Conservation (phyloP, 2,797 vertebrate genomes). For the Rhinichthys osculus region DNA sequence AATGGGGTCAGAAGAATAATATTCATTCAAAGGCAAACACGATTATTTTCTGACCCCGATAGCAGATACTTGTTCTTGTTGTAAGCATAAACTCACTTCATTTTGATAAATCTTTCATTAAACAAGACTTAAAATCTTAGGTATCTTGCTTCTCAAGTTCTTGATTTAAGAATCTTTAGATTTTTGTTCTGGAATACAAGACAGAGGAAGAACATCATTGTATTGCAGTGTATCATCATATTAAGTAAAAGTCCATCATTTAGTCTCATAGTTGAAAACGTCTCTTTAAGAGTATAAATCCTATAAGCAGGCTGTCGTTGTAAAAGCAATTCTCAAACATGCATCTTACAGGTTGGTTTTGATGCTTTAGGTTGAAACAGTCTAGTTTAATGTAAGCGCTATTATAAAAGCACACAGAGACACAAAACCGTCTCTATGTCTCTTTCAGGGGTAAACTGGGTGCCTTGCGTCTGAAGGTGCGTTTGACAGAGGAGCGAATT, state of each 20-base stretch:
- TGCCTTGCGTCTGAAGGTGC: constrained; percentile 86
- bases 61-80: not conserved
- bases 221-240: too few relatives aligned
- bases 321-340: not conserved
- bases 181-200: not conserved
- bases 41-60: not conserved
- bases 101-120: not conserved
- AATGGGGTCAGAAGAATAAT: not conserved
- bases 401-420: constrained; percentile 1
- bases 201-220: too few relatives aligned
- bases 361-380: not conserved
- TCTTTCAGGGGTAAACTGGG: constrained; percentile 84
- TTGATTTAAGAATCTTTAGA: not conserved
- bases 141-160: not conserved
- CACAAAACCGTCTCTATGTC: not conserved
- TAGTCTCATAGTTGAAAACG: not conserved
- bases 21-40: not conserved
- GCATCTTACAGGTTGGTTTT: not conserved
- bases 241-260: too few relatives aligned
- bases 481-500: constrained; percentile 85
- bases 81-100: not conserved
- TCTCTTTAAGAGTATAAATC: not conserved
- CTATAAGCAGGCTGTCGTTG: not conserved
- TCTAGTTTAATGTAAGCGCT: not conserved
- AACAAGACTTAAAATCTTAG: not conserved